Conservation (phyloP, 2,797 vertebrate genomes). For the Periparus ater region DNA sequence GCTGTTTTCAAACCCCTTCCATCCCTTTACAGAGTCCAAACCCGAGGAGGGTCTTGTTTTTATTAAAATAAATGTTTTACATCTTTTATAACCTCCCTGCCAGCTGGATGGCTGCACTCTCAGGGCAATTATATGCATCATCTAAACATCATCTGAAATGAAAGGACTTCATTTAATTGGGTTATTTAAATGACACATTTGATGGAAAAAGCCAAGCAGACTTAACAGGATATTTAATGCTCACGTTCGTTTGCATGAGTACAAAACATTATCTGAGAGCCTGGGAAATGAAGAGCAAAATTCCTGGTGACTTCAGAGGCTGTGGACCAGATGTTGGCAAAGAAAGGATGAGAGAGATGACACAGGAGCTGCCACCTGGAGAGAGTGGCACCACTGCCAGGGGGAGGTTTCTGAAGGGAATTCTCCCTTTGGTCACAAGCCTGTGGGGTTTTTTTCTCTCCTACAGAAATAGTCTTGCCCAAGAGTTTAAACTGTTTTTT, state of each 20-base stretch:
- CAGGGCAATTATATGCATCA: conserved; percentile 45
- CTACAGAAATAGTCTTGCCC: background rate
- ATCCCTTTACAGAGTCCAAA: background rate
- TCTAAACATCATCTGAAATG: conserved; percentile 32
- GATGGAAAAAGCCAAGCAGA: conserved; percentile 13
- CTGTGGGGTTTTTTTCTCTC: background rate
- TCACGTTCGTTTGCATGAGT: background rate
- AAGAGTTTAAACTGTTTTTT: background rate
- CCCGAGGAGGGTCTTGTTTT: conserved; percentile 14
- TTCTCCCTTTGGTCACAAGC: background rate
- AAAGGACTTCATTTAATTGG: conserved; percentile 33
- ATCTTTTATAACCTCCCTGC: background rate
- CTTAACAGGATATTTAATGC: background rate
- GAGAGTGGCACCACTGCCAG: background rate
- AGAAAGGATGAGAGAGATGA: background rate
- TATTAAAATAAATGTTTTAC: conserved; percentile 24
- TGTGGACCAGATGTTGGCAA: background rate
- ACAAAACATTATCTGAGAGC: background rate
- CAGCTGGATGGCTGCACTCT: conserved; percentile 1
- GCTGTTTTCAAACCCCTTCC: background rate
- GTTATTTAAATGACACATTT: conserved; percentile 36
- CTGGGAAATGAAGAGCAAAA: background rate
- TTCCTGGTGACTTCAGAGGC: background rate
- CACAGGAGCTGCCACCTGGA: background rate
- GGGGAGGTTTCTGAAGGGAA: background rate